phyloP scores from a whole-genome alignment of 2,113 vertebrate genomes.

The Thalassarche chlororhynchos region DNA sequence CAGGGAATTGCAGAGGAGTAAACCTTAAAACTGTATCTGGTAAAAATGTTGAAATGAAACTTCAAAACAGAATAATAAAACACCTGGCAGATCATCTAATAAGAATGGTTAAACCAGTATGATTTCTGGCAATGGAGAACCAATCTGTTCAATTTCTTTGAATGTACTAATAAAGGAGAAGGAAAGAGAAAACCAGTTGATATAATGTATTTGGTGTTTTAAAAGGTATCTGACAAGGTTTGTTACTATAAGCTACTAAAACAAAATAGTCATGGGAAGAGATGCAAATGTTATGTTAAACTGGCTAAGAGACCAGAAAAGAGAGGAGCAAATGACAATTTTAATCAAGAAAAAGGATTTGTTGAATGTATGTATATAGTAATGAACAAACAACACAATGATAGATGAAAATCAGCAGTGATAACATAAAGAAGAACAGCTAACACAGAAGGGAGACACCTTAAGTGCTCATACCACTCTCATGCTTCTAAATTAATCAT shows the following conservation, averaged over 20 bases:
- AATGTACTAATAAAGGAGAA: background rate
- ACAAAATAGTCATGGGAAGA: background rate
- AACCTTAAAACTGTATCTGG: background rate
- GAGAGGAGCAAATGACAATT: background rate
- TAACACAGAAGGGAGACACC: background rate
- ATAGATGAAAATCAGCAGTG: background rate
- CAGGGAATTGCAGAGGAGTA: background rate
- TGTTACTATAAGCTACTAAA: background rate
- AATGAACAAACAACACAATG: background rate
- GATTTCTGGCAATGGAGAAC: background rate
- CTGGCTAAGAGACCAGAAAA: background rate
- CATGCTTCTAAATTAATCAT: slow-evolving; percentile 1
- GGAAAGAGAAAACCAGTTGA: background rate
- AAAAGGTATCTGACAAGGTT: background rate
- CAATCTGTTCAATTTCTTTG: background rate
- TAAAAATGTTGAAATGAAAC: background rate
- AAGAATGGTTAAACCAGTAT: background rate
- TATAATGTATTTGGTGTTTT: background rate
- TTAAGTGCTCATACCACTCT: background rate
- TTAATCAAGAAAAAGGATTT: background rate
- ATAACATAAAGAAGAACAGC: background rate
- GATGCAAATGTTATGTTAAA: background rate
- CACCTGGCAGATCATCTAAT: background rate
- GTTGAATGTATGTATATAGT: background rate
- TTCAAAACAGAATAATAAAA: background rate